A percentile compares a stretch with the other conserved stretches of the same genome.
These are phyloP conservation scores for Itoplectis maculator DNA, from an alignment of 2,888 invertebrate species.

Conservation along the genomic window DNA sequence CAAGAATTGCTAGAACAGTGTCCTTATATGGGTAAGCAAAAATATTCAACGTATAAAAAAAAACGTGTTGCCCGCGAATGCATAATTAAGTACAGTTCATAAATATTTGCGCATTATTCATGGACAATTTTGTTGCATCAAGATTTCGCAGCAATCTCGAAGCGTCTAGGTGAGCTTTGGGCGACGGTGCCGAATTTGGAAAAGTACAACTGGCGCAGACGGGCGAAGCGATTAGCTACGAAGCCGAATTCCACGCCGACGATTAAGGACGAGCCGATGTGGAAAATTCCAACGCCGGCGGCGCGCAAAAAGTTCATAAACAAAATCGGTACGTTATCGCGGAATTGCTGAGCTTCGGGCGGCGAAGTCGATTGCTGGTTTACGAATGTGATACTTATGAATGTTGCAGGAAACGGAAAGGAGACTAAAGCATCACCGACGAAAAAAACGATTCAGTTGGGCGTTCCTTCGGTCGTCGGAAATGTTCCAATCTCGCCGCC, in stretches of 20 bases:
- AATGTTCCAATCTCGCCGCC: conserved; percentile 78
- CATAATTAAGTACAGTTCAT: background rate
- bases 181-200: conserved; percentile 90
- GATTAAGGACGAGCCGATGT: conserved; percentile 79
- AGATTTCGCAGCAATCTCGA: conserved; percentile 93
- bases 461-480: conserved; percentile 81
- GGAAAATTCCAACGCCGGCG: conserved; percentile 81
- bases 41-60: no score
- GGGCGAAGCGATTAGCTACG: conserved; percentile 89
- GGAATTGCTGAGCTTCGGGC: conserved; percentile 16
- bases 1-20: conserved; percentile 90
- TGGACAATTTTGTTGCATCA: conserved; percentile 62
- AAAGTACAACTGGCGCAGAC: conserved; percentile 92
- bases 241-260: conserved; percentile 82
- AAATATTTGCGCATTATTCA: background rate
- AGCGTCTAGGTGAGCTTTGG: conserved; percentile 95
- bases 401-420: conserved; percentile 78
- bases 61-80: background rate
- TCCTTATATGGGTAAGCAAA: conserved; percentile 89
- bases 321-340: conserved; percentile 80
- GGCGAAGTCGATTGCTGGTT: background rate
- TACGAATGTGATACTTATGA: background rate
- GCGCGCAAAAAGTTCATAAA: conserved; percentile 85
- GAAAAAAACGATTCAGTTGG: conserved; percentile 83
- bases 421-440: conserved; percentile 76